phyloP scores from a whole-genome alignment of 1,140 invertebrate species.

The Caenorhabditis inopinata region DNA sequence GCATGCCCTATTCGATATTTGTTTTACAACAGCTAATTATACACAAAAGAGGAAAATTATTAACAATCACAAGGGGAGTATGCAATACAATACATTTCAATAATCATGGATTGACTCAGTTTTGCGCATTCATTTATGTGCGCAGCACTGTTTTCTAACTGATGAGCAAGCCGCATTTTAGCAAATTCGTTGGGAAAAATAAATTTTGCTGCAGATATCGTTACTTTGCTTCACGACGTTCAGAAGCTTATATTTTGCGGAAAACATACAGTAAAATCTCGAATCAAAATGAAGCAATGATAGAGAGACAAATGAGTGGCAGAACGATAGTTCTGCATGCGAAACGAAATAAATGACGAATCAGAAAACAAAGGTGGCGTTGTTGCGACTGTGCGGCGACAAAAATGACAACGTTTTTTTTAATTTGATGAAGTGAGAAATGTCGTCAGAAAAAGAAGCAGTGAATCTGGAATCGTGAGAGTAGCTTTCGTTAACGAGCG shows the following conservation, averaged over 20 bases:
- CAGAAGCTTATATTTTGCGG: too few relatives aligned
- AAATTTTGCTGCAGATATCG: too few relatives aligned
- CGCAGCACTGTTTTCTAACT: background rate
- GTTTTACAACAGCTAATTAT: background rate
- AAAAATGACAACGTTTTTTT: background rate
- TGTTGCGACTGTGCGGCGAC: background rate
- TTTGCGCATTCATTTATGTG: constrained; percentile 13
- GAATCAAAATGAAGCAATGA: background rate
- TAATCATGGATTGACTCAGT: too few relatives aligned
- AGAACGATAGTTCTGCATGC: background rate
- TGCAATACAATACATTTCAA: constrained; percentile 5
- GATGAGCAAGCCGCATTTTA: constrained; percentile 6
- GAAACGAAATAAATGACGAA: constrained; percentile 19
- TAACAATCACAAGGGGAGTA: background rate
- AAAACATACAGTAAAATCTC: background rate
- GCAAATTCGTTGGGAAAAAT: too few relatives aligned
- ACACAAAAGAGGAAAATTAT: background rate
- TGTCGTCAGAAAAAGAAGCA: background rate
- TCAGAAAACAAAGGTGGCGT: constrained; percentile 2
- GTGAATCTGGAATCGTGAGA: too few relatives aligned
- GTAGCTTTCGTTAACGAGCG: too few relatives aligned
- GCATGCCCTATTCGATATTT: background rate
- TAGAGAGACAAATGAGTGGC: constrained; percentile 11
- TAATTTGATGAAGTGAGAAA: background rate
- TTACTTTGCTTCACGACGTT: too few relatives aligned